Evolutionary conservation across 2,797 vertebrate species (phyloP), one percentile per base, ranked within the genome.

Genomic region (Carduelis carduelis): DNA sequence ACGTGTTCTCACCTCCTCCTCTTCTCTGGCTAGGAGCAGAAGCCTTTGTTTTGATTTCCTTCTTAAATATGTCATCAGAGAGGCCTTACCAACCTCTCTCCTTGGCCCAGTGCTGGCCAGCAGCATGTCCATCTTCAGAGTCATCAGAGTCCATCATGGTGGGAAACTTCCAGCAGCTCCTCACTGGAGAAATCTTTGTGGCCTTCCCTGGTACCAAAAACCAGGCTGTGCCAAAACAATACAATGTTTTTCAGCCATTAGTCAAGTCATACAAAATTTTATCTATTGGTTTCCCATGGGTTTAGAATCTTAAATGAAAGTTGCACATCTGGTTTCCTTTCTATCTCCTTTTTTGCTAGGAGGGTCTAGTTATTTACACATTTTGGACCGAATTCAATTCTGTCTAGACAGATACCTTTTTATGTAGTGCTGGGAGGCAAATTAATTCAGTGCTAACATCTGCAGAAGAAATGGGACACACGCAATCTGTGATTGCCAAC

Each of bases 401-500:
- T 6, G 6, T 34, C 34, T 44, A 20, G 8, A 47, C 10, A 11
- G 20, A 59, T 61, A 50, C 1, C 13, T 7, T 61, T 59, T 41
- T 24, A 27, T 24, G 24, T 5, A 9, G 28, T 53, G 53, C 24
- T 3, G 2, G 16, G 16, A 70, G 19, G 71, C 17, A 82, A 72
- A 8, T 18, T 28, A 84, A 60, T 69, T 61, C 15, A 46, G 15
- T 61, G 37, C 30, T 71, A 84, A 22, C 11, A 43, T 28, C 55
- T 69, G n/a, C 7, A 37, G 50, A 81, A 60, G 32, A 75, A 57
- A 30, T 7, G 55, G 46, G 19, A 64, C 20, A 28, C 1, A 3
- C 0, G 0, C 34, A 15, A 60, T 22, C 22, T 46, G 20, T 43
- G 16, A 18, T 28, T 71, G 47, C 32, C 64, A 56, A 20, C 21